Conservation (phyloP, 2,113 vertebrate species). For the Bettongia penicillata region DNA sequence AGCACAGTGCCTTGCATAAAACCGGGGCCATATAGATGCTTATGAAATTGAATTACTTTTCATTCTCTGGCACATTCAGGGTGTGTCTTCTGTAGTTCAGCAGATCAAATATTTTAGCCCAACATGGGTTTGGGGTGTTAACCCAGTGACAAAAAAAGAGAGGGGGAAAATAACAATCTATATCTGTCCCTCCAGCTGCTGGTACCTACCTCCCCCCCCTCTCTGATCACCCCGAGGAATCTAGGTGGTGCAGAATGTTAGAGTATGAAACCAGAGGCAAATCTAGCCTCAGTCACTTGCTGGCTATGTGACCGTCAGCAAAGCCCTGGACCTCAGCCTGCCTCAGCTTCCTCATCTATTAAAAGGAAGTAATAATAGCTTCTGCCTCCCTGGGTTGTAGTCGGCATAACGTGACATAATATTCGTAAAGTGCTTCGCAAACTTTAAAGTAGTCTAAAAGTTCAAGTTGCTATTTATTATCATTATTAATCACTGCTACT, state of each 20-base stretch:
- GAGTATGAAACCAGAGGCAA: neutral
- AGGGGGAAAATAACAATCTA: neutral
- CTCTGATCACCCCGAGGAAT: neutral
- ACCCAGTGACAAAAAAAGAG: neutral
- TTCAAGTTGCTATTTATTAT: neutral
- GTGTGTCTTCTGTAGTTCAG: neutral
- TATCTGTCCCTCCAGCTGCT: neutral
- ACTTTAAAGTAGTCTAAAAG: neutral
- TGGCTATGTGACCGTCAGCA: neutral
- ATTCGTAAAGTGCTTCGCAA: neutral
- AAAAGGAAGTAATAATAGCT: neutral
- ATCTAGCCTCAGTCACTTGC: neutral
- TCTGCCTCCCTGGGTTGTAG: neutral
- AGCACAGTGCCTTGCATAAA: neutral
- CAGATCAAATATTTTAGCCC: neutral
- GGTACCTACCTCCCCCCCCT: too few species aligned
- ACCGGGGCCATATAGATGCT: neutral
- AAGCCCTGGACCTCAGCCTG: too few species aligned
- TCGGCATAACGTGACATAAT: neutral
- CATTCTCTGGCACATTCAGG: neutral
- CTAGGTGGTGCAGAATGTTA: neutral
- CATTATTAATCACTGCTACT: neutral
- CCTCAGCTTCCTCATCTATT: neutral
- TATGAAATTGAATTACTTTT: neutral
- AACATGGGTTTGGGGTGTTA: neutral